These are phyloP conservation scores for Pteronotus mesoamericanus DNA, from an alignment of 2,797 vertebrate genomes.

Conservation along the genomic window DNA sequence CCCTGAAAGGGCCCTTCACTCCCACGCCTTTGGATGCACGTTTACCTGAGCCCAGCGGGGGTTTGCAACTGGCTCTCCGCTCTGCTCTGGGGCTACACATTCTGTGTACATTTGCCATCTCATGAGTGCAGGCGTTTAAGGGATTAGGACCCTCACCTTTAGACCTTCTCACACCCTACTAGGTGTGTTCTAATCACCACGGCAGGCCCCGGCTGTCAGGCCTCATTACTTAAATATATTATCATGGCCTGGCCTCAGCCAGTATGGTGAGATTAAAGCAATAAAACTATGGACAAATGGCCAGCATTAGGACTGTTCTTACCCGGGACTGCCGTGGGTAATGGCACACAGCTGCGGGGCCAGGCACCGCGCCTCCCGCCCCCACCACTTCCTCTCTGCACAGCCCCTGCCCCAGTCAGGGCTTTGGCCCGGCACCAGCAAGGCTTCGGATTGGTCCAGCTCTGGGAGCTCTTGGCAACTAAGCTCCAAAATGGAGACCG, in stretches of 20 bases:
- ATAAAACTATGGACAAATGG: conserved; percentile 68
- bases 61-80: not conserved
- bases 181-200: conserved; percentile 62
- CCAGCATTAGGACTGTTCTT: not conserved
- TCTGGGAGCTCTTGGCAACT: not conserved
- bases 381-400: not conserved
- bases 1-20: not conserved
- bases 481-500: not conserved
- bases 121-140: conserved; percentile 38
- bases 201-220: conserved; percentile 64
- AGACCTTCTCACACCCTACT: conserved; percentile 61
- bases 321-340: conserved; percentile 38
- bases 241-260: not conserved
- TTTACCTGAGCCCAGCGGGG: not conserved
- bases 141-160: conserved; percentile 75
- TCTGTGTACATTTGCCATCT: not conserved
- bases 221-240: conserved; percentile 64
- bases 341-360: conserved; percentile 28
- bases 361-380: not conserved
- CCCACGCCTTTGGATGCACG: not conserved
- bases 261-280: conserved; percentile 47
- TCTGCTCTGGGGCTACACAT: not conserved
- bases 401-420: not conserved
- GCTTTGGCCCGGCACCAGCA: not conserved
- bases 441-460: not conserved